Conservation (phyloP, 30 jellyfish, hydroid and myxozoan species). For the Turritopsis dohrnii region DNA sequence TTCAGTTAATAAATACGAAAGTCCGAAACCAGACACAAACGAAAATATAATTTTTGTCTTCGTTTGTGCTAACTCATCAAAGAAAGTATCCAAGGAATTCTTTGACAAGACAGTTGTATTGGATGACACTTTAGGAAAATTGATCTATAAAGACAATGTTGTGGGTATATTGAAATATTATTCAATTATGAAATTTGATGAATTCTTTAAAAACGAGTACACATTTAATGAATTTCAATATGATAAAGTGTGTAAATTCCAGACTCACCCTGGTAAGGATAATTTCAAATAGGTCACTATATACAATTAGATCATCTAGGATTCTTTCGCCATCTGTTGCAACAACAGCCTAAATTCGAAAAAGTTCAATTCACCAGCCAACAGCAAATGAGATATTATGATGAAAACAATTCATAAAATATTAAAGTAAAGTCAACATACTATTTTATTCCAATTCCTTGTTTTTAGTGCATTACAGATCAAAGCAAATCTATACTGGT, state of each 20-base stretch:
- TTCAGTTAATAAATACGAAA: constrained; percentile 18
- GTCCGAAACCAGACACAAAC: neutral
- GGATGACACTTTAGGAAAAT: constrained; percentile 2
- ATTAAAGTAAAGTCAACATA: constrained; percentile 10
- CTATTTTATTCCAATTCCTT: constrained; percentile 37
- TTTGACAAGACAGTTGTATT: neutral
- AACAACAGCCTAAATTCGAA: constrained; percentile 26
- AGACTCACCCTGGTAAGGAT: neutral
- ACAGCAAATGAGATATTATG: too few relatives aligned
- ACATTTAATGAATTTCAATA: neutral
- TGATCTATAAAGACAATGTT: constrained; percentile 4
- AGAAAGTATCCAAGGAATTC: neutral
- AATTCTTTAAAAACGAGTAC: neutral
- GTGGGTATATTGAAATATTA: neutral
- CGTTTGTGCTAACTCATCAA: neutral
- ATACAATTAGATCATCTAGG: constrained; percentile 5
- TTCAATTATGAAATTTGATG: neutral
- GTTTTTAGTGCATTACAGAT: constrained; percentile 16
- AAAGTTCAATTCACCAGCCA: too few relatives aligned
- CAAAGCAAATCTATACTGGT: constrained; percentile 24
- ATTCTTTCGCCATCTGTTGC: neutral
- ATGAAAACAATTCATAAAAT: too few relatives aligned
- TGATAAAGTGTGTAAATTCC: too few relatives aligned
- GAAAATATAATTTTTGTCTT: constrained; percentile 8
- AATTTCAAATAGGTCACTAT: neutral